Percentiles rank a stretch among this genome's conserved stretches.
These are phyloP conservation scores for Callochromis pleurospilus DNA, from an alignment of 2,113 vertebrate species.

Conservation along the genomic window DNA sequence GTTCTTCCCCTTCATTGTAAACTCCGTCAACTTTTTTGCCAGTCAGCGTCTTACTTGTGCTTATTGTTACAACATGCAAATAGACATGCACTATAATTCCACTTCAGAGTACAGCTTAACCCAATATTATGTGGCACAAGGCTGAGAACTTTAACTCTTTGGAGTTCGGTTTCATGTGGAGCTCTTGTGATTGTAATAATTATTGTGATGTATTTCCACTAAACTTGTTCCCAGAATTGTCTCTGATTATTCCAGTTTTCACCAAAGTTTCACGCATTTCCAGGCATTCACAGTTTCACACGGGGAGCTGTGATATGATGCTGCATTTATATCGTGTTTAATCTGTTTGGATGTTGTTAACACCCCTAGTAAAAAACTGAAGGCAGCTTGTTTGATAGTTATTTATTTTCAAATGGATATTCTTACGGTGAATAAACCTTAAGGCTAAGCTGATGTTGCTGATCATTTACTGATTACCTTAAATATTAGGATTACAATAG, in stretches of 20 bases:
- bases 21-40: neutral
- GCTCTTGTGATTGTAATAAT: neutral
- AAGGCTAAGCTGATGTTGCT: neutral
- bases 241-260: neutral
- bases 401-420: neutral
- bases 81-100: neutral
- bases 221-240: neutral
- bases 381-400: neutral
- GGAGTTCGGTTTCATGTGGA: neutral
- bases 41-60: neutral
- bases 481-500: neutral
- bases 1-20: neutral
- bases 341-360: neutral
- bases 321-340: neutral
- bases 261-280: neutral
- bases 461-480: neutral
- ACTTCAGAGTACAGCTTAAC: neutral
- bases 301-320: neutral
- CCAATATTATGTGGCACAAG: neutral
- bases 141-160: neutral
- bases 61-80: neutral
- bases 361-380: neutral
- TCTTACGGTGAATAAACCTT: neutral
- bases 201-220: neutral
- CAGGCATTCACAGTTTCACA: neutral